These are phyloP conservation scores for Pangasianodon gigas DNA, from an alignment of 2,113 vertebrate genomes.

Conservation along the genomic window DNA sequence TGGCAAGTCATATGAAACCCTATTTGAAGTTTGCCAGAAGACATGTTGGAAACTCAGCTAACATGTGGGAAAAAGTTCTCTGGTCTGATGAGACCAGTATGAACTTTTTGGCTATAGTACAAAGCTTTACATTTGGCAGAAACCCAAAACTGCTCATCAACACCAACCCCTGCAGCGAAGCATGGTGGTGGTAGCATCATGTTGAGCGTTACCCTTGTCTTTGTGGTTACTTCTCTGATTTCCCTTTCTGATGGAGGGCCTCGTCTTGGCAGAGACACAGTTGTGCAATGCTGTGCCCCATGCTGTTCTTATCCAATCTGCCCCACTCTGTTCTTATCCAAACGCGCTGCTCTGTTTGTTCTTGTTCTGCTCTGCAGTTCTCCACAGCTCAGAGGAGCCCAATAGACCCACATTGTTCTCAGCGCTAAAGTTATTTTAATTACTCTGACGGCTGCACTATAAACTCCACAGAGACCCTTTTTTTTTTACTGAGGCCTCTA, in stretches of 20 bases:
- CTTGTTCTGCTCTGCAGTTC: not conserved
- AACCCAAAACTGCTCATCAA: not conserved
- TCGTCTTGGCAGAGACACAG: not conserved
- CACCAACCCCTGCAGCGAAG: conserved; percentile 3
- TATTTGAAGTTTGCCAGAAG: not conserved
- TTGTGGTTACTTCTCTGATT: not conserved
- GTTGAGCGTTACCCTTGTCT: not conserved
- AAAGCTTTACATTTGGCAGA: not conserved
- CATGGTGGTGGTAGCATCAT: not conserved
- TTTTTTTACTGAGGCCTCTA: conserved; percentile 28
- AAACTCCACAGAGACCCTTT: conserved; percentile 29
- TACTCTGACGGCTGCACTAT: conserved; percentile 44
- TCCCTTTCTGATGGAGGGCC: not conserved
- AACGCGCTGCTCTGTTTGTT: not conserved
- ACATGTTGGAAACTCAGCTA: not conserved
- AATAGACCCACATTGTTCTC: conserved; percentile 48
- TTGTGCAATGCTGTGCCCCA: not conserved
- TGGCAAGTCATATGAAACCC: not conserved
- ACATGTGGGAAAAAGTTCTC: not conserved
- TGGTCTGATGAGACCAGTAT: not conserved
- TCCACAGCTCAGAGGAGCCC: conserved; percentile 1
- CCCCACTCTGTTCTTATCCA: not conserved
- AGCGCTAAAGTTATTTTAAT: conserved; percentile 58
- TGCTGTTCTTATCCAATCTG: not conserved
- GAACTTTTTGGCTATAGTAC: not conserved